Evolutionary conservation across 2,797 vertebrate species (phyloP).

Genomic region (Xenopus petersii): DNA sequence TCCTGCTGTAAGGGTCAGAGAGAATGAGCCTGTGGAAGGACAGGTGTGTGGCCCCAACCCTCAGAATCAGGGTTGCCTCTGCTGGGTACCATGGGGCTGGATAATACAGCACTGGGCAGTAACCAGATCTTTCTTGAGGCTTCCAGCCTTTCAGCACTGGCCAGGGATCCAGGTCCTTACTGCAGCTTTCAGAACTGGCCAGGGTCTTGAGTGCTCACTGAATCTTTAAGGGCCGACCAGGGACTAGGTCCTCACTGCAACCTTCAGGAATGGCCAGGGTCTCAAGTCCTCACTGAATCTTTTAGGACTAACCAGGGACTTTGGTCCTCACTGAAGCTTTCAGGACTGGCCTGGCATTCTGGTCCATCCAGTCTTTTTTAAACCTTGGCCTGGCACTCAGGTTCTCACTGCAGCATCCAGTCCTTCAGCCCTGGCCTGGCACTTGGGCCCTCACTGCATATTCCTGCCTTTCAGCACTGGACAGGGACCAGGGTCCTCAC

Average conservation of each 20-base stretch:
- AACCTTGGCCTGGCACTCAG: neutral
- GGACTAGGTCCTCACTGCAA: neutral
- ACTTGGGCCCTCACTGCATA: neutral
- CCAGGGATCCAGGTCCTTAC: neutral
- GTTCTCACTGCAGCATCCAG: neutral
- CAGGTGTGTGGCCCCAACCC: conserved; percentile 6
- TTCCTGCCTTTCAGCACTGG: neutral
- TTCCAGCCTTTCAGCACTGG: neutral
- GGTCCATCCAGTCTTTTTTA: too few relatives aligned
- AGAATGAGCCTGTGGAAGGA: conserved; percentile 32
- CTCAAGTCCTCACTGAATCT: neutral
- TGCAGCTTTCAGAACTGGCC: neutral
- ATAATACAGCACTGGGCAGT: conserved; percentile 25
- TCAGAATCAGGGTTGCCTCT: conserved; percentile 23
- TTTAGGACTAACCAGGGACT: neutral
- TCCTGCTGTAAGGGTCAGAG: conserved; percentile 21
- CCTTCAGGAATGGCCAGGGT: neutral
- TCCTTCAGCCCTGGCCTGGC: neutral
- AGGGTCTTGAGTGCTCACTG: neutral
- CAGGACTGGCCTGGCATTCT: too few relatives aligned
- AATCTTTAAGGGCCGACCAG: neutral
- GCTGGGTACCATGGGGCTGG: conserved; percentile 26
- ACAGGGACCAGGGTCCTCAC: neutral
- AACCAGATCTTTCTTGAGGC: neutral
- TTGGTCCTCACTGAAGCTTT: too few relatives aligned